These are phyloP conservation scores for Drosophila anomelani DNA, from an alignment of 2,888 invertebrate species.

Conservation along the genomic window DNA sequence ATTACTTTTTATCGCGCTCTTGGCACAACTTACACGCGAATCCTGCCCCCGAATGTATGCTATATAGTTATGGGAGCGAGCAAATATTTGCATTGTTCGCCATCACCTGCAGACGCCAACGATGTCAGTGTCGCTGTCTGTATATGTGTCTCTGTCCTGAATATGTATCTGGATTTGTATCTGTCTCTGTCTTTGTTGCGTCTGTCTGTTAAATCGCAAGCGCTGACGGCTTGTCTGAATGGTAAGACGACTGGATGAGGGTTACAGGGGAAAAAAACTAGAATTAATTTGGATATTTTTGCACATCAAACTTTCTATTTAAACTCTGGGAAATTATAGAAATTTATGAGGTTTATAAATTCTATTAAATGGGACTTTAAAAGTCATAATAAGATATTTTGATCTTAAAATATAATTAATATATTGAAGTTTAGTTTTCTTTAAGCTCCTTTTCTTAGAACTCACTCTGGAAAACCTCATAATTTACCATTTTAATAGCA, in stretches of 20 bases:
- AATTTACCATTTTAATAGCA: too few relatives aligned
- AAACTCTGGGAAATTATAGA: neutral
- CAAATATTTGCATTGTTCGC: slow-evolving; percentile 49
- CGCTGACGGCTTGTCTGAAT: slow-evolving; percentile 22
- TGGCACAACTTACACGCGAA: slow-evolving; percentile 9
- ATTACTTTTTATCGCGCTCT: slow-evolving; percentile 34
- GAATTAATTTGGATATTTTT: neutral
- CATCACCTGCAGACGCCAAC: slow-evolving; percentile 54
- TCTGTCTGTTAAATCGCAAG: slow-evolving; percentile 25
- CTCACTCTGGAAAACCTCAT: too few relatives aligned
- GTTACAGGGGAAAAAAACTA: neutral
- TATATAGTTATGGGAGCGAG: slow-evolving; percentile 14
- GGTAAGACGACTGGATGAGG: slow-evolving; percentile 10
- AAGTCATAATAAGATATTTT: too few relatives aligned
- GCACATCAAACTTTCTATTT: rapidly evolving
- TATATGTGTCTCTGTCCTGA: slow-evolving; percentile 1
- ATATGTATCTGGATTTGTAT: slow-evolving; percentile 20
- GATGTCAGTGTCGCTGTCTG: slow-evolving; percentile 13
- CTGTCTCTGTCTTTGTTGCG: slow-evolving; percentile 23
- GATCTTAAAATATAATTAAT: too few relatives aligned
- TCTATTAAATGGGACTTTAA: too few relatives aligned
- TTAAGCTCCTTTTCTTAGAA: too few relatives aligned
- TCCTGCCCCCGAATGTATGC: slow-evolving; percentile 7
- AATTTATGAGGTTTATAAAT: too few relatives aligned
- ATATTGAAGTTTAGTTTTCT: too few relatives aligned